phyloP scores from a whole-genome alignment of 64 coral and sea anemone genomes.

The Dendronephthya gigantea region DNA sequence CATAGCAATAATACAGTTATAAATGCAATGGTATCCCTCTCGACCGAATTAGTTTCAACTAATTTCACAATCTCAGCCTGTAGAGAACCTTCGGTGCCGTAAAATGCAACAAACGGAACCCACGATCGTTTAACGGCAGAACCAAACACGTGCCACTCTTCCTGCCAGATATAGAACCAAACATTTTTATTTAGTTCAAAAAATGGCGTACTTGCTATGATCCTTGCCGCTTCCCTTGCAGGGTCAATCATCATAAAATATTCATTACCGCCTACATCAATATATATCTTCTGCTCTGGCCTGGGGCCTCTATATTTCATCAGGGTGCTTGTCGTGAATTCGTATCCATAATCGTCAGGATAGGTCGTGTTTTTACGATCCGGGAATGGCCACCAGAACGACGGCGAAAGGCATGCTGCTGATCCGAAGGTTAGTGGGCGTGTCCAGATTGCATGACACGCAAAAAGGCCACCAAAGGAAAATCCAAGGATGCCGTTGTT shows the following conservation, averaged over 20 bases:
- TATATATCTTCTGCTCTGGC: slow-evolving; percentile 33
- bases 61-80: not conserved
- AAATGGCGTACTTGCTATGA: slow-evolving; percentile 35
- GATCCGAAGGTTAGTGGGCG: slow-evolving; percentile 36
- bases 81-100: slow-evolving; percentile 30
- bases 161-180: slow-evolving; percentile 36
- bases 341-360: slow-evolving; percentile 20
- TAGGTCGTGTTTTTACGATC: not conserved
- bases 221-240: slow-evolving; percentile 16
- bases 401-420: slow-evolving; percentile 26
- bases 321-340: slow-evolving; percentile 32
- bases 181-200: slow-evolving; percentile 38
- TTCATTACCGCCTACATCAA: slow-evolving; percentile 41
- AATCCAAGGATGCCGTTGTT: slow-evolving; percentile 45
- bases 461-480: slow-evolving; percentile 34
- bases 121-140: not conserved
- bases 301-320: slow-evolving; percentile 17
- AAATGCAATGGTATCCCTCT: not conserved
- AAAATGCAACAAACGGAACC: slow-evolving; percentile 38
- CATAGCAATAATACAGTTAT: not conserved
- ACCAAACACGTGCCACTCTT: not conserved
- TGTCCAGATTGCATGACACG: slow-evolving; percentile 48
- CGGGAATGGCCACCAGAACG: slow-evolving; percentile 49
- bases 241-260: slow-evolving; percentile 24
- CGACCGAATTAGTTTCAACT: not conserved